phyloP scores from a whole-genome alignment of 2,113 vertebrate species.

The Periophthalmus modestus region DNA sequence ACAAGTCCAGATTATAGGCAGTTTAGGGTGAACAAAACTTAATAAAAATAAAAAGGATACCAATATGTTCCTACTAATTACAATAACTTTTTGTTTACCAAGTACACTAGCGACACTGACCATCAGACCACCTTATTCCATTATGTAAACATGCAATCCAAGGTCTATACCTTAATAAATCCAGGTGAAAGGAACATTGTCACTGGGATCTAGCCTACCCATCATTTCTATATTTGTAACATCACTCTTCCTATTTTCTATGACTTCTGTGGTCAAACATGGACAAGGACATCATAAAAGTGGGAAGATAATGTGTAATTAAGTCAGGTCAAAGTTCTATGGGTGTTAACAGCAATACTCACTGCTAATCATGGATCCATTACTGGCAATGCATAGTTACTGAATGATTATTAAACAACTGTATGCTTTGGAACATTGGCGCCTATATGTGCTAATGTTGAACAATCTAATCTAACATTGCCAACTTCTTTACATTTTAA shows the following conservation, averaged over 20 bases:
- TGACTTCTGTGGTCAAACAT: conserved; percentile 19
- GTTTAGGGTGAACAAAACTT: not conserved
- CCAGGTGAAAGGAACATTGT: not conserved
- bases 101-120: not conserved
- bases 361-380: no score
- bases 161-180: not conserved
- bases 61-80: no score
- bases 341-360: not conserved
- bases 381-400: not conserved
- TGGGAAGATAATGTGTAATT: conserved; percentile 5
- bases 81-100: not conserved
- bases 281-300: not conserved
- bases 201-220: not conserved
- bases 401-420: not conserved
- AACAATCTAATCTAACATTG: no score
- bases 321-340: conserved; percentile 14
- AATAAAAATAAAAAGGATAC: no score
- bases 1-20: not conserved
- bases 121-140: no score
- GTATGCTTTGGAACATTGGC: no score
- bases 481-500: no score
- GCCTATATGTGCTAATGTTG: no score
- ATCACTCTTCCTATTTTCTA: conserved; percentile 43
- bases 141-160: not conserved
- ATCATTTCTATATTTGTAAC: not conserved